Evolutionary conservation across 37 sponge, comb jelly and placozoan species (phyloP), one percentile per base, ranked within the genome.

Genomic region (Halisarca cf. caerulea): DNA sequence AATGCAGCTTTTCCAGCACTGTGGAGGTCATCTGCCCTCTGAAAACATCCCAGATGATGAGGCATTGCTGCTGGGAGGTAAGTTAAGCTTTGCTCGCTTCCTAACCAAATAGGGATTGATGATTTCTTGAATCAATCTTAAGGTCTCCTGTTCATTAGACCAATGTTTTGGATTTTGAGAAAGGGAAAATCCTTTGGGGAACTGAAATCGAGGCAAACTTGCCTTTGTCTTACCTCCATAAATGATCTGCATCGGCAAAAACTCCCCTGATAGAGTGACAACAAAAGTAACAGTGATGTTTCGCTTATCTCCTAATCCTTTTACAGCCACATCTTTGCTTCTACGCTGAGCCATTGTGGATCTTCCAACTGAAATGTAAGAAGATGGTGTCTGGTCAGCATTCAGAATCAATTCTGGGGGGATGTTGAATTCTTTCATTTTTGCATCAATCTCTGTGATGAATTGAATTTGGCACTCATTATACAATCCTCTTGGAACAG

Each of bases 171-270:
- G 87, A 36, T 81, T 80, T 4, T 87, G 87, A 23, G 73, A 34
- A 4, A 87, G 24, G 33, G 27, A 87, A 32, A 87, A 87, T 37
- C 80, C 80, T 4, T 78, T 14, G 11, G 84, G 89, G 39, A 88
- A 88, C 30, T 40, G 4, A 69, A 88, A 62, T 28, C 70, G 80
- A 79, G 84, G 89, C 24, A 55, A 72, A 6, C 58, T 57, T 20
- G 89, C 89, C 28, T 55, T 88, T 28, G 89, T 88, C 73, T 88
- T 88, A 0, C 89, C 85, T 80, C 82, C 82, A 84, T 89, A 89
- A 69, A 89, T 84, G 3, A 89, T 55, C 24, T 89, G 81, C 59
- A 83, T 34, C 24, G 84, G 89, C 81, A 89, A 32, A 55, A 89
- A 84, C 38, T 80, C 80, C 51, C 81, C 81, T 62, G 66, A 28